Conservation (phyloP, 2,888 invertebrate genomes). For the Atrina japonica region DNA sequence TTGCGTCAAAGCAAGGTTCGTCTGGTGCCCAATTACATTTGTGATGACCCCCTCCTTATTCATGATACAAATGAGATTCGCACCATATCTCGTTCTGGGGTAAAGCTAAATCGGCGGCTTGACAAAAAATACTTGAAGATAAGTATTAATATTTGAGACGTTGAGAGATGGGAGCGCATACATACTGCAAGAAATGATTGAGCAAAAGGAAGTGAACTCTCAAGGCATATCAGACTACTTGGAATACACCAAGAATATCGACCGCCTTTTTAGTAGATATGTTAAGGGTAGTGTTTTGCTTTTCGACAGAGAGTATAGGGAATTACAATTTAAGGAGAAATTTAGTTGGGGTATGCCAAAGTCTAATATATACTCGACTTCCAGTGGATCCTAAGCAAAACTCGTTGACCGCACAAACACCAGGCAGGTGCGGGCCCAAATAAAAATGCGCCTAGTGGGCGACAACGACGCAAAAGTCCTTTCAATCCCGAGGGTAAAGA, state of each 20-base stretch:
- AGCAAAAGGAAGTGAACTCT: neutral
- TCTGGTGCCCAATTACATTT: neutral
- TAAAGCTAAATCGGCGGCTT: neutral
- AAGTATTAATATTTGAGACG: too few relatives aligned
- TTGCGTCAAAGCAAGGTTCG: slow-evolving; percentile 4
- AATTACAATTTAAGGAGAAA: slow-evolving; percentile 12
- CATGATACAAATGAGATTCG: slow-evolving; percentile 14
- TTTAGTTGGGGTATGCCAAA: slow-evolving; percentile 44
- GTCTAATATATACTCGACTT: neutral
- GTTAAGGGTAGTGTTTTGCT: slow-evolving; percentile 33
- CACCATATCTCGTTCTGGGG: slow-evolving; percentile 9
- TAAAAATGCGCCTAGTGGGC: neutral
- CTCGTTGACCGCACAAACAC: neutral
- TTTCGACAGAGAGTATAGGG: slow-evolving; percentile 36
- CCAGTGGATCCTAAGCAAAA: slow-evolving; percentile 22
- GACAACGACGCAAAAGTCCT: slow-evolving; percentile 20
- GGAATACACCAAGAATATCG: slow-evolving; percentile 24
- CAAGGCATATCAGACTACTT: slow-evolving; percentile 27
- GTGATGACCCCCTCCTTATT: slow-evolving; percentile 7
- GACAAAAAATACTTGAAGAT: slow-evolving; percentile 1
- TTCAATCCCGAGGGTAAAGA: slow-evolving; percentile 29
- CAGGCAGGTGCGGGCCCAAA: neutral
- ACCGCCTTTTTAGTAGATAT: slow-evolving; percentile 19
- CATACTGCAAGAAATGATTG: slow-evolving; percentile 32
- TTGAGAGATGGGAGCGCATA: slow-evolving; percentile 16